Evolutionary conservation across 2,113 vertebrate species (phyloP).

Genomic region (Craseonycteris thonglongyai): DNA sequence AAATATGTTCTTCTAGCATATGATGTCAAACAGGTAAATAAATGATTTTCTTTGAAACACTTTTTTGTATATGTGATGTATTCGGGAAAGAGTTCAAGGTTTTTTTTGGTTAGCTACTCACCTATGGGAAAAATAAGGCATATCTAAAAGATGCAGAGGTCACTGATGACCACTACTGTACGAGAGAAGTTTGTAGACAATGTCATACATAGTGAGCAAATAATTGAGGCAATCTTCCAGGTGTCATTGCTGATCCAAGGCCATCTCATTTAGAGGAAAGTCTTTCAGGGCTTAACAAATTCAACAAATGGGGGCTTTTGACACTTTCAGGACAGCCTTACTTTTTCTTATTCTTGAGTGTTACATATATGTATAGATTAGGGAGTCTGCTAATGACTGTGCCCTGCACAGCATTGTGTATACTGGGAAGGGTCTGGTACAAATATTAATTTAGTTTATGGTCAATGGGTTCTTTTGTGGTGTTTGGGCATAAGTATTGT

Average conservation of each 20-base stretch:
- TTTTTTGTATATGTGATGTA: neutral
- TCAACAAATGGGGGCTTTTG: fast-evolving
- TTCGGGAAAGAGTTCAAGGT: neutral
- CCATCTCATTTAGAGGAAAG: neutral
- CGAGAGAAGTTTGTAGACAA: neutral
- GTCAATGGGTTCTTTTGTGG: neutral
- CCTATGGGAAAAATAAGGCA: neutral
- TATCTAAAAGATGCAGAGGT: fast-evolving
- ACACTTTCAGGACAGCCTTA: neutral
- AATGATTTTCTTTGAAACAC: neutral
- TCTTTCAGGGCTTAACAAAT: neutral
- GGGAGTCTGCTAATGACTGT: neutral
- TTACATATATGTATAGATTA: neutral
- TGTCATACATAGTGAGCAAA: neutral
- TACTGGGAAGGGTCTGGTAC: neutral
- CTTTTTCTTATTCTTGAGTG: fast-evolving
- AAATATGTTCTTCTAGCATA: constrained; percentile 96
- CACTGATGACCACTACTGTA: neutral
- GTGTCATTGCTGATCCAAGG: neutral
- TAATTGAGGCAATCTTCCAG: neutral
- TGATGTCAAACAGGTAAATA: constrained; percentile 93
- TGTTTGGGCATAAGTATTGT: neutral
- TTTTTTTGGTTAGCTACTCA: neutral
- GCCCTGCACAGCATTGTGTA: neutral
- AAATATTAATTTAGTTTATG: neutral